Conservation (phyloP, 2,888 invertebrate species). For the Prosopocoilus inquinatus region DNA sequence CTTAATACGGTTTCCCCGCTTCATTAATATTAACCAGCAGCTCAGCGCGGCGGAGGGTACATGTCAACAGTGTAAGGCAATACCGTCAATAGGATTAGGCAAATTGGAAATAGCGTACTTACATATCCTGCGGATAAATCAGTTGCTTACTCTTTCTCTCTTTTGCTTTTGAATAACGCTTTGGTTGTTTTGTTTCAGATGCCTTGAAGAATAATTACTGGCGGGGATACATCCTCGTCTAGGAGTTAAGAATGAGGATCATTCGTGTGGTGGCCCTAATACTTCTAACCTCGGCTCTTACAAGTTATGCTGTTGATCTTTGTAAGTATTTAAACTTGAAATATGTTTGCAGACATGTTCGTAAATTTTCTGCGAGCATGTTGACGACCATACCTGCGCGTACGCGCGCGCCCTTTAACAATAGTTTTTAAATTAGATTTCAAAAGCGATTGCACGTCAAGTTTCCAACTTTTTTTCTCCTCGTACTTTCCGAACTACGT, state of each 20-base stretch:
- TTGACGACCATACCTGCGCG: too few species aligned
- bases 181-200: slow-evolving; percentile 37
- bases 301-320: slow-evolving; percentile 40
- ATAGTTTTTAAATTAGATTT: too few species aligned
- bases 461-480: too few species aligned
- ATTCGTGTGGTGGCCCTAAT: slow-evolving; percentile 29
- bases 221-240: slow-evolving; percentile 37
- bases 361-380: too few species aligned
- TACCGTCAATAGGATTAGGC: slow-evolving; percentile 43
- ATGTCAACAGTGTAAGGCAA: slow-evolving; percentile 43
- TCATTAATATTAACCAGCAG: slow-evolving; percentile 45
- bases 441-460: too few species aligned
- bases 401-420: too few species aligned
- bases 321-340: slow-evolving; percentile 42
- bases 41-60: slow-evolving; percentile 32
- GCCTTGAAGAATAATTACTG: slow-evolving; percentile 33
- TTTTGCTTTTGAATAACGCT: background rate
- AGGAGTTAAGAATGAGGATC: slow-evolving; percentile 36
- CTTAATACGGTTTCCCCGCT: slow-evolving; percentile 37
- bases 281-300: slow-evolving; percentile 30
- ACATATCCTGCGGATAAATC: slow-evolving; percentile 40
- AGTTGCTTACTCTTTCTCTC: slow-evolving; percentile 26
- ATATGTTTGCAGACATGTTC: too few species aligned
- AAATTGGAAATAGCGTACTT: slow-evolving; percentile 37
- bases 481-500: background rate